These are phyloP conservation scores for Dallia pectoralis DNA, from an alignment of 2,797 vertebrate species.

Conservation along the genomic window DNA sequence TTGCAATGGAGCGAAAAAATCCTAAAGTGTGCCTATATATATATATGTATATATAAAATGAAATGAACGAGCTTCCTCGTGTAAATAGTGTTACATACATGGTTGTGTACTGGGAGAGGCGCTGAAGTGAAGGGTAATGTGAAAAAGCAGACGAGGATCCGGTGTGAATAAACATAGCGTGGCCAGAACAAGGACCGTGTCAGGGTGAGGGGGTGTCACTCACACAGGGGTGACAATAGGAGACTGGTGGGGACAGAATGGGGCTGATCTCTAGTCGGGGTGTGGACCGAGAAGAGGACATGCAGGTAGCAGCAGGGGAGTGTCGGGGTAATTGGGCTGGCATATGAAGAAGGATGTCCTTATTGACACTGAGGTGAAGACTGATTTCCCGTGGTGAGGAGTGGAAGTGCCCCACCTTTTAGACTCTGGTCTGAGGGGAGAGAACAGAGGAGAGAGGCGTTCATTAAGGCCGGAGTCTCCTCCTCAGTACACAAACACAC, in stretches of 20 bases:
- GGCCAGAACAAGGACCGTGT: slow-evolving; percentile 29
- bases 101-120: neutral
- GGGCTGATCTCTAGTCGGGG: slow-evolving; percentile 40
- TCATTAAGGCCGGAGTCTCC: neutral
- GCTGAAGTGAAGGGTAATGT: slow-evolving; percentile 29
- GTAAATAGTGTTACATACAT: neutral
- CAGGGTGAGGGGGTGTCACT: slow-evolving; percentile 51
- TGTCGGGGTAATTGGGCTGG: slow-evolving; percentile 53
- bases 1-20: no score
- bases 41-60: no score
- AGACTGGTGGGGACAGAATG: slow-evolving; percentile 28
- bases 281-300: slow-evolving; percentile 40
- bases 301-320: slow-evolving; percentile 48
- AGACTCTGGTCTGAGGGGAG: neutral
- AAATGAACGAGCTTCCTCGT: neutral
- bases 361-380: slow-evolving; percentile 62
- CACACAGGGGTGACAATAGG: slow-evolving; percentile 54
- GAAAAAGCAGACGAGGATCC: slow-evolving; percentile 19
- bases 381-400: slow-evolving; percentile 49
- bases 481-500: slow-evolving; percentile 30
- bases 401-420: slow-evolving; percentile 32
- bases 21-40: no score
- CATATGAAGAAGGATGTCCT: slow-evolving; percentile 62
- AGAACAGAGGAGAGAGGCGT: slow-evolving; percentile 24
- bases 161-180: slow-evolving; percentile 2